These are phyloP conservation scores for Tridacna crocea DNA, from an alignment of 2,888 invertebrate genomes.

Conservation along the genomic window DNA sequence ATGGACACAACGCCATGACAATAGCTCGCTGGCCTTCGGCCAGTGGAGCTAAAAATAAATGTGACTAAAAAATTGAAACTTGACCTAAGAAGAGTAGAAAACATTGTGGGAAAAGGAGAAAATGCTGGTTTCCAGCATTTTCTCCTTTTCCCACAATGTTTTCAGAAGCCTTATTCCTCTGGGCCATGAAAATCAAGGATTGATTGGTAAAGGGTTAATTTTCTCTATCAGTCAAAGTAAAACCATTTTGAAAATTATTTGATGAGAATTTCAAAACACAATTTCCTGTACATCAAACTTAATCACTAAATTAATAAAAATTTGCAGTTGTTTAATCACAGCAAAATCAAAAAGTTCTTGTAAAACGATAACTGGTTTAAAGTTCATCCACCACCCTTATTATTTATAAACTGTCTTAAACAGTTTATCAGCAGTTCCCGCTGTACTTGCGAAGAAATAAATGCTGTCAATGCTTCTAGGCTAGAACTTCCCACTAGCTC, in stretches of 20 bases:
- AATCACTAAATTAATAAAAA: not conserved
- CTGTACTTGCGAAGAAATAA: conserved; percentile 78
- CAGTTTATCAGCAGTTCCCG: conserved; percentile 73
- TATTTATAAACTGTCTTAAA: not conserved
- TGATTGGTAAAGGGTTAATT: too few species aligned
- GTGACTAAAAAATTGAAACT: too few species aligned
- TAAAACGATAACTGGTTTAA: not conserved
- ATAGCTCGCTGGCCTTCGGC: too few species aligned
- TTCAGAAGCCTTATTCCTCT: too few species aligned
- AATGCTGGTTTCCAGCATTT: too few species aligned
- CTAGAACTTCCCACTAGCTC: conserved; percentile 77
- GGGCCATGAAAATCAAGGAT: too few species aligned
- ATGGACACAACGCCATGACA: too few species aligned
- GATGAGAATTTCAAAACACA: too few species aligned
- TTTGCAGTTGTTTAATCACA: not conserved
- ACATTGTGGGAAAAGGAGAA: too few species aligned
- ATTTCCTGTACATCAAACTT: not conserved
- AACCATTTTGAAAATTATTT: not conserved
- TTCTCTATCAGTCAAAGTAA: not conserved
- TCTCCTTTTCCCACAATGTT: too few species aligned
- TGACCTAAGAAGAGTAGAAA: too few species aligned
- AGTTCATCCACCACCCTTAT: not conserved
- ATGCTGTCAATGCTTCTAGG: conserved; percentile 77
- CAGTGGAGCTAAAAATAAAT: too few species aligned
- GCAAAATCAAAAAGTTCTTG: not conserved